A percentile compares a stretch with the other conserved stretches of the same genome.
These are phyloP conservation scores for Drosophila bifasciata DNA, from an alignment of 1,140 invertebrate species.

Conservation along the genomic window DNA sequence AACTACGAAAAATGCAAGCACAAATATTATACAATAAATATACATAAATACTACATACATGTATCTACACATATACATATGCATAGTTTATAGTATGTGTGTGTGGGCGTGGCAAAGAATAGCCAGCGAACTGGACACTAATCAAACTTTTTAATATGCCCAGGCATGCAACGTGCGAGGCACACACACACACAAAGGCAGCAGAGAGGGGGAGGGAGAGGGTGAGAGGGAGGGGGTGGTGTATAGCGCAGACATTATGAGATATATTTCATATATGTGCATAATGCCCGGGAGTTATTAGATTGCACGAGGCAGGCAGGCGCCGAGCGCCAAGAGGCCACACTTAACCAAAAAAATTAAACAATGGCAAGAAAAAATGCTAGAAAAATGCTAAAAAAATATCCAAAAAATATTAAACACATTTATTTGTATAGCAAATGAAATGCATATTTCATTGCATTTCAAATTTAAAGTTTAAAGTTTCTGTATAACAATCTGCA, in stretches of 20 bases:
- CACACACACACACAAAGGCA: conserved; percentile 25
- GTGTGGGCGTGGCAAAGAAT: conserved; percentile 20
- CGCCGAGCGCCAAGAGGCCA: too few relatives aligned
- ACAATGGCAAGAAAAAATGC: too few relatives aligned
- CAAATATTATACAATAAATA: conserved; percentile 16
- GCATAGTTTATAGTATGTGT: not conserved
- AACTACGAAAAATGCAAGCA: conserved; percentile 13
- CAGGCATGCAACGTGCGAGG: conserved; percentile 68
- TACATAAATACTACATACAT: not conserved
- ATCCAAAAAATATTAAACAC: not conserved
- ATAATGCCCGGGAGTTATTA: conserved; percentile 44
- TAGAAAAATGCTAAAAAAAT: not conserved
- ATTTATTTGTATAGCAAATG: too few relatives aligned
- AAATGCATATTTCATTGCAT: too few relatives aligned
- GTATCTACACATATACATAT: not conserved
- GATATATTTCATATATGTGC: conserved; percentile 46
- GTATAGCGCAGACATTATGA: conserved; percentile 40
- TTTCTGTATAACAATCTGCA: too few relatives aligned
- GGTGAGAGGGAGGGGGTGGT: not conserved
- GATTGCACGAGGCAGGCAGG: conserved; percentile 18
- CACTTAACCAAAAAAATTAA: too few relatives aligned
- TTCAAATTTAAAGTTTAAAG: too few relatives aligned
- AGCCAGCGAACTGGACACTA: conserved; percentile 68
- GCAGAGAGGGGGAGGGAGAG: not conserved
- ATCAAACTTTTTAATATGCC: conserved; percentile 81